Conservation (phyloP, 2,888 invertebrate genomes). For the Lepidochitona cinerea region DNA sequence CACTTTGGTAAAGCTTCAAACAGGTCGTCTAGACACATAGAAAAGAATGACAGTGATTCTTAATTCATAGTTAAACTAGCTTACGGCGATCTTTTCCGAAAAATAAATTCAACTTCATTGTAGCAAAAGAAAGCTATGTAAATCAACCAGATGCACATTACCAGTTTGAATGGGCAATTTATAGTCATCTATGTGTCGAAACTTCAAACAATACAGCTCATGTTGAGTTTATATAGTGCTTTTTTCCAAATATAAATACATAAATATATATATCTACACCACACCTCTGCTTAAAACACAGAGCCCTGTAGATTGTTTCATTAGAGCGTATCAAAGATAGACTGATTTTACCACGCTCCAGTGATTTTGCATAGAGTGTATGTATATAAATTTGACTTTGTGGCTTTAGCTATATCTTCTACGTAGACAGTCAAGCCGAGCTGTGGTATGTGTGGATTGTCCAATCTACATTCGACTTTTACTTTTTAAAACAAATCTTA, state of each 20-base stretch:
- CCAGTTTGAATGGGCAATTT: not conserved
- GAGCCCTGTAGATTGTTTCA: not conserved
- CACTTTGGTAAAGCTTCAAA: too few relatives aligned
- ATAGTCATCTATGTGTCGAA: too few relatives aligned
- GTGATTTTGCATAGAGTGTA: too few relatives aligned
- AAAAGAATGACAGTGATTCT: too few relatives aligned
- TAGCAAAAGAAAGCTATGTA: too few relatives aligned
- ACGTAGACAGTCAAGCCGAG: not conserved
- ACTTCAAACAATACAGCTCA: not conserved
- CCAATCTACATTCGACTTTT: not conserved
- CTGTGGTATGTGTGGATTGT: not conserved
- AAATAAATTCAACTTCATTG: not conserved
- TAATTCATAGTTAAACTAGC: too few relatives aligned
- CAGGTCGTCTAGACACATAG: too few relatives aligned
- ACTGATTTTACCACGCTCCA: not conserved
- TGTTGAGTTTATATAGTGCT: not conserved
- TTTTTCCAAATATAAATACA: conserved; percentile 1
- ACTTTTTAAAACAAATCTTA: not conserved
- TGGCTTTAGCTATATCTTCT: not conserved
- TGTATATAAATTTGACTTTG: too few relatives aligned
- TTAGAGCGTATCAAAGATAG: not conserved
- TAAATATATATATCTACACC: not conserved
- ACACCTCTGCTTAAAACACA: not conserved
- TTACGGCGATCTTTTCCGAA: not conserved
- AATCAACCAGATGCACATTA: not conserved